Percentiles rank a stretch among this genome's conserved stretches.
Evolutionary conservation across 2,113 vertebrate species (phyloP).

Genomic region (Euleptes europaea): DNA sequence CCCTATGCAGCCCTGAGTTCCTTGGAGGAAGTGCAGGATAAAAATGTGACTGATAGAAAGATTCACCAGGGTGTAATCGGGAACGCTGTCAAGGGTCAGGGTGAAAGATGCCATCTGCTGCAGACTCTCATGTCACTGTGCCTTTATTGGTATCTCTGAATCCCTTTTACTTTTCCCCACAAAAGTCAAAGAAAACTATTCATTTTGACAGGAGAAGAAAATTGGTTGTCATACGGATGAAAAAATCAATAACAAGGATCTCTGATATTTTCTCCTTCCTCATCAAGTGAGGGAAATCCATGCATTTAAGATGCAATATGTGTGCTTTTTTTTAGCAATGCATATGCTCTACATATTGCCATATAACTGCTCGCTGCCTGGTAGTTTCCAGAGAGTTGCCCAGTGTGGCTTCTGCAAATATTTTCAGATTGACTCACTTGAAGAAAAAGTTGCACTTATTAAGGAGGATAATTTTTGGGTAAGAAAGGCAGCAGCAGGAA

Average conservation of each 20-base stretch:
- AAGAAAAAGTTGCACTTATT: neutral
- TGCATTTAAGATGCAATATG: neutral
- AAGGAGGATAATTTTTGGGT: neutral
- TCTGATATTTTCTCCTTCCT: neutral
- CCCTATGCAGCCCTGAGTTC: too few relatives aligned
- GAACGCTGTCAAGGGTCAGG: neutral
- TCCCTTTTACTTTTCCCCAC: neutral
- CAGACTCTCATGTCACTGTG: neutral
- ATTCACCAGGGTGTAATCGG: neutral
- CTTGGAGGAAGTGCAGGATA: too few relatives aligned
- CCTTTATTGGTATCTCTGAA: neutral
- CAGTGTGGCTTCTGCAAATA: conserved; percentile 19
- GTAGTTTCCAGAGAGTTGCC: neutral
- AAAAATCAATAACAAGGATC: neutral
- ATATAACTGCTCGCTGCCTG: neutral
- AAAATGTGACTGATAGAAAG: neutral
- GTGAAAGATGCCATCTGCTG: neutral
- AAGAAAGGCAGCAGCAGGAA: neutral
- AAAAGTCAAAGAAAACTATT: neutral
- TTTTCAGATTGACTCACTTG: neutral
- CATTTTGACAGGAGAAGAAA: neutral
- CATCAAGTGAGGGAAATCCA: neutral
- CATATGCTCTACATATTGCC: neutral
- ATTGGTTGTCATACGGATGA: neutral
- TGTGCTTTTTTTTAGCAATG: conserved; percentile 3